phyloP scores from a whole-genome alignment of 2,888 invertebrate species.

The Microchrysa polita region DNA sequence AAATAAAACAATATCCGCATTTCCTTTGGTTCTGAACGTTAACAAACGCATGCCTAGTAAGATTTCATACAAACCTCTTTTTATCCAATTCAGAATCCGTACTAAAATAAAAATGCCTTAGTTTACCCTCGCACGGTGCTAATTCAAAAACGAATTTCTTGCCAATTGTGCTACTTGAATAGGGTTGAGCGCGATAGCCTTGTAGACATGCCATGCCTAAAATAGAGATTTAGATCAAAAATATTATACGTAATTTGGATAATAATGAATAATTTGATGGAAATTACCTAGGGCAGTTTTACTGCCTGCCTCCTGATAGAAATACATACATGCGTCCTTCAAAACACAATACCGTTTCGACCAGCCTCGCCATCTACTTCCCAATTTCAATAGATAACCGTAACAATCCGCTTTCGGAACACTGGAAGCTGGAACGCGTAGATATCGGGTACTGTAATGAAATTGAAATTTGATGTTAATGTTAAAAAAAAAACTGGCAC shows the following conservation, averaged over 20 bases:
- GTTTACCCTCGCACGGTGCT: conserved; percentile 85
- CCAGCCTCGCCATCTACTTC: conserved; percentile 89
- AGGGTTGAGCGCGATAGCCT: conserved; percentile 88
- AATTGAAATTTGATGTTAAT: too few relatives aligned
- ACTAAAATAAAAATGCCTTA: conserved; percentile 90
- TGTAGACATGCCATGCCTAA: conserved; percentile 92
- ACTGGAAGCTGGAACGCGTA: conserved; percentile 81
- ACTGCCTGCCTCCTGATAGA: conserved; percentile 88
- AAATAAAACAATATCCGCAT: too few relatives aligned
- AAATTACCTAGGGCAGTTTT: conserved; percentile 85
- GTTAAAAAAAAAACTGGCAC: too few relatives aligned
- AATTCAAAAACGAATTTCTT: conserved; percentile 93
- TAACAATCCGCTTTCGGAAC: conserved; percentile 89
- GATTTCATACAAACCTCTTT: conserved; percentile 75
- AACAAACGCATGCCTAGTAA: too few relatives aligned
- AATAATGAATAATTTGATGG: background rate
- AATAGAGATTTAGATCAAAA: conserved; percentile 34
- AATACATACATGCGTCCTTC: conserved; percentile 94
- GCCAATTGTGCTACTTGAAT: conserved; percentile 76
- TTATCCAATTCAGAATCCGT: conserved; percentile 95
- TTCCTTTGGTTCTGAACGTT: too few relatives aligned
- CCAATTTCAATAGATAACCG: conserved; percentile 90
- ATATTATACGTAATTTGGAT: background rate
- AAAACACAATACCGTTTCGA: conserved; percentile 91
- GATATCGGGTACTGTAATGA: conserved; percentile 74